Evolutionary conservation across 1,140 invertebrate species (phyloP), one percentile per base, ranked within the genome.

Genomic region (Drosophila ficusphila): DNA sequence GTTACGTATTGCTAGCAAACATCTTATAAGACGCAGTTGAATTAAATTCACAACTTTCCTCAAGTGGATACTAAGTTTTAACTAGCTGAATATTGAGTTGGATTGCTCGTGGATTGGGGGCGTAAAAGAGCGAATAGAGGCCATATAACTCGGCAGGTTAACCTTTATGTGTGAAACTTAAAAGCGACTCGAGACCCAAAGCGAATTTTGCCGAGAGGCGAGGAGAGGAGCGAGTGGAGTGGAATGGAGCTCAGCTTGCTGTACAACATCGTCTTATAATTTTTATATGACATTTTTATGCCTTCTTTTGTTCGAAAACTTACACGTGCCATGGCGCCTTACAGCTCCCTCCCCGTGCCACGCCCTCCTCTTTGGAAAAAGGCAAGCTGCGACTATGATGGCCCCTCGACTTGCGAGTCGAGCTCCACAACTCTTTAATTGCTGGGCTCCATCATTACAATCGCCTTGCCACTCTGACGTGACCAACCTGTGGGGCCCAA

Each of bases 381-480:
- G 27, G 48, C 67, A 72, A 73, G 69, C 69, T 72, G 69, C 38
- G 46, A 33, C 34, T 44, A 31, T 44, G 33, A 36, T 41, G 58
- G 39, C 48, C 58, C 51, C 51, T 27, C 48, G 48, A 51, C 48
- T 31, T 36, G 42, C 62, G 62, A 79, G 41, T 27, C 57, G 34
- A 21, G 56, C 56, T 62, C 61, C 57, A 39, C 42, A 67, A 67
- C 64, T 67, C 64, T 85, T 86, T 85, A 85, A 85, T 85, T 85
- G 82, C 79, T 81, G 33, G 71, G 76, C 81, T 67, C 79, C 79
- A 85, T 85, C 79, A 85, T 86, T 85, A 86, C 81, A 85, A 81
- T 81, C 75, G 74, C 58, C 69, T 65, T 49, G 48, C 65, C 58
- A 76, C 62, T 65, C n/a, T 73, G 69, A 73, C 69, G 60, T 51